Evolutionary conservation across 2,797 vertebrate genomes (phyloP), one percentile per base, ranked within the genome.

Genomic region (Tiaroga cobitis): DNA sequence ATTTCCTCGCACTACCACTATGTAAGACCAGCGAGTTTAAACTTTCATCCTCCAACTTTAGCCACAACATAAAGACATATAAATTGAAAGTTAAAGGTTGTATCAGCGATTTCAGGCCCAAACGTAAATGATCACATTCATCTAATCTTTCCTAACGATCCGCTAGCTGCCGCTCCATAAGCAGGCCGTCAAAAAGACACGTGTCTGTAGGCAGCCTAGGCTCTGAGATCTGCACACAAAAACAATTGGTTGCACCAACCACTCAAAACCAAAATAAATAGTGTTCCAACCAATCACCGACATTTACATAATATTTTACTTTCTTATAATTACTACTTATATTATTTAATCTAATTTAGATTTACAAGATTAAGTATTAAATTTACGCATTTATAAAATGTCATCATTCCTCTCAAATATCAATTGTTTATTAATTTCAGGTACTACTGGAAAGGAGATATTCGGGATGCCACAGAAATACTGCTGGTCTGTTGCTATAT

Each of bases 391-490:
- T 87, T 43, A 15, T 26, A 24, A 19, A 59, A 67, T 61, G 49
- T 72, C 4, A 65, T 72, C 6, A 72, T 21, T 5, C 11, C n/a
- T 10, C 18, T 21, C 2, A 32, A 32, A 54, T 73, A 29, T 43
- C 2, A 63, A 32, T 5, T 78, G 16, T 86, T 63, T 89, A 87
- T 70, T 61, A n/a, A 76, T 83, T 87, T 67, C n/a, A 98, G 97
- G 91, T 97, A 95, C 91, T 96, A 96, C 65, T 98, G 96, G 97
- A 97, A 97, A 90, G 96, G 95, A 13, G 94, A 97, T 84, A 94
- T 97, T 88, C 96, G 97, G 87, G 96, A 97, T 87, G 87, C 95
- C 7, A 95, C 92, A 68, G 96, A 98, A 91, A 94, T 95, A 78
- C 89, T 97, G n/a, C 93, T 98, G 94, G 97, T 97, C 81, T 85